Evolutionary conservation across 2,888 invertebrate genomes (phyloP).

Genomic region (Nyleta sp.): DNA sequence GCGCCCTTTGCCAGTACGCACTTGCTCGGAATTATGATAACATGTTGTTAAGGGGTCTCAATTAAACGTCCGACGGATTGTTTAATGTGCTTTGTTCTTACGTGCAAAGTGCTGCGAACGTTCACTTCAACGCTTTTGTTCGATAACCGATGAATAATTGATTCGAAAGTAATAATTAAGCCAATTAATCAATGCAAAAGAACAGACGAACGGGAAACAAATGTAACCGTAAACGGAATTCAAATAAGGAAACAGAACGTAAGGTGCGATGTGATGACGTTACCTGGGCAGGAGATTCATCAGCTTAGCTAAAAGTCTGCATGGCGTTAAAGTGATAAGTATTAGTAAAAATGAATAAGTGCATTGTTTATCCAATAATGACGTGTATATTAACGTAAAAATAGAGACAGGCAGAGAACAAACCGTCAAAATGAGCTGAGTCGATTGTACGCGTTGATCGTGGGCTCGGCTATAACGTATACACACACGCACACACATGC

Average conservation of each 20-base stretch:
- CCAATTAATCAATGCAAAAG: too few relatives aligned
- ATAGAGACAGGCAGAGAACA: constrained; percentile 69
- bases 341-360: constrained; percentile 80
- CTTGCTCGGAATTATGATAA: constrained; percentile 43
- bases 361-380: constrained; percentile 70
- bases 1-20: constrained; percentile 15
- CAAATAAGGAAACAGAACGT: constrained; percentile 69
- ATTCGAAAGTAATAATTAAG: too few relatives aligned
- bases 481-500: constrained; percentile 63
- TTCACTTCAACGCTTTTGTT: constrained; percentile 4
- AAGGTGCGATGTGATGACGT: constrained; percentile 83
- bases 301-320: constrained; percentile 95
- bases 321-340: constrained; percentile 82
- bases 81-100: constrained; percentile 26
- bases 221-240: constrained; percentile 1
- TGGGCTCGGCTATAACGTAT: constrained; percentile 54
- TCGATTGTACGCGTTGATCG: constrained; percentile 54
- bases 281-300: constrained; percentile 97
- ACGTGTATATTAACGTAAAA: constrained; percentile 66
- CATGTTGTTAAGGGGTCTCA: constrained; percentile 31
- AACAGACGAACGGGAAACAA: not conserved
- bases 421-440: constrained; percentile 63
- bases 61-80: constrained; percentile 30
- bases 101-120: not conserved
- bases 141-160: not conserved